phyloP scores from a whole-genome alignment of 2,888 invertebrate species.

The Chamaedrilus cognettii region DNA sequence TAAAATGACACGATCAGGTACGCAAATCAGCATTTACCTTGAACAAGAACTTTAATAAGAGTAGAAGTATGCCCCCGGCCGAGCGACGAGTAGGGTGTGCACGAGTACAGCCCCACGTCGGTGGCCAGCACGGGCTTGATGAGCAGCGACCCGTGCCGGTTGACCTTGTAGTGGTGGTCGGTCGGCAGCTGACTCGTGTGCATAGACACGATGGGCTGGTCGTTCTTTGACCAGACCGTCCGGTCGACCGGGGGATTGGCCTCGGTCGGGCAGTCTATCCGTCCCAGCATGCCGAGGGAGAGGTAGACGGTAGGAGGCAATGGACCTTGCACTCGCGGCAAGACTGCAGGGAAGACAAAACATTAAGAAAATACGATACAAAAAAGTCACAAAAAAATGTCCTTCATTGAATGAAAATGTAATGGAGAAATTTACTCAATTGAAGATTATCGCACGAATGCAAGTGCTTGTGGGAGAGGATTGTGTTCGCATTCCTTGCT shows the following conservation, averaged over 20 bases:
- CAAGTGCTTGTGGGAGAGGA: too few relatives aligned
- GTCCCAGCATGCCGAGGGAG: constrained; percentile 81
- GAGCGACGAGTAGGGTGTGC: constrained; percentile 93
- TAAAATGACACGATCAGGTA: too few relatives aligned
- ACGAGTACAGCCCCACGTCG: constrained; percentile 92
- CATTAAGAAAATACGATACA: too few relatives aligned
- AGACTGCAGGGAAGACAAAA: too few relatives aligned
- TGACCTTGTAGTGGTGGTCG: background rate
- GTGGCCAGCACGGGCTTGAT: constrained; percentile 73
- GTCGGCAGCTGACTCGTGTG: background rate
- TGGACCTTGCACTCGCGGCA: constrained; percentile 53
- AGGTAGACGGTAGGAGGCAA: constrained; percentile 94
- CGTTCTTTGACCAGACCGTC: constrained; percentile 97
- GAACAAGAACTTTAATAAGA: constrained; percentile 69
- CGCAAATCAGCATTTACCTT: constrained; percentile 49
- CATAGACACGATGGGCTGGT: constrained; percentile 63
- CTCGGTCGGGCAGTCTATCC: constrained; percentile 95
- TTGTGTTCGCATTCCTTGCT: too few relatives aligned
- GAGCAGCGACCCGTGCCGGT: constrained; percentile 27
- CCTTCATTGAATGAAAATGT: background rate
- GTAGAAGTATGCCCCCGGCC: constrained; percentile 92
- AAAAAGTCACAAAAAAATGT: background rate
- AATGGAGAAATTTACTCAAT: too few relatives aligned
- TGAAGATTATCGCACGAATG: too few relatives aligned
- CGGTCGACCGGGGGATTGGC: constrained; percentile 94